These are phyloP conservation scores for Gobio gobio DNA, from an alignment of 2,113 vertebrate genomes.

Conservation along the genomic window DNA sequence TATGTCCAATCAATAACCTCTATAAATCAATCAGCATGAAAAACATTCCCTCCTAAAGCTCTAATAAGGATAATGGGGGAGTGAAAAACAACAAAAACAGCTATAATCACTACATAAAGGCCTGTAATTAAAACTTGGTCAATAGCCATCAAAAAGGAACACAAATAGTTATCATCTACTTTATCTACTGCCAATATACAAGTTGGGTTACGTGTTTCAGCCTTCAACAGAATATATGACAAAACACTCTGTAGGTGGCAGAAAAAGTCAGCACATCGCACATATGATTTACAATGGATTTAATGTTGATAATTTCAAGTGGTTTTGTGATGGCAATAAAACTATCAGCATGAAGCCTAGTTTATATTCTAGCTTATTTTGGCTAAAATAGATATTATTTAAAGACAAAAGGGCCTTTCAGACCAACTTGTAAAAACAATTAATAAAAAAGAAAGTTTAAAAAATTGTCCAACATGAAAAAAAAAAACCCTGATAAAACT, in stretches of 20 bases:
- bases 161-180: neutral
- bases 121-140: neutral
- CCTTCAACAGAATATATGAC: neutral
- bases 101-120: neutral
- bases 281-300: neutral
- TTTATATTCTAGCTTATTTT: neutral
- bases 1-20: constrained; percentile 29
- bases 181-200: neutral
- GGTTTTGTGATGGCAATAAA: neutral
- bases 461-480: neutral
- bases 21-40: neutral
- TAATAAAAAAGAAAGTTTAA: no score
- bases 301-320: neutral
- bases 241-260: neutral
- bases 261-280: neutral
- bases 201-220: neutral
- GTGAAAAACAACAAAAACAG: neutral
- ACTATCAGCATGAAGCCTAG: neutral
- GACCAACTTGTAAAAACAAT: no score
- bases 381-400: neutral
- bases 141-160: neutral
- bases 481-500: neutral
- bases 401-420: neutral
- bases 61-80: neutral
- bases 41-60: neutral